Base-by-base conservation (phyloP, 2,113 vertebrate genomes). In the Nematolebias whitei region DNA sequence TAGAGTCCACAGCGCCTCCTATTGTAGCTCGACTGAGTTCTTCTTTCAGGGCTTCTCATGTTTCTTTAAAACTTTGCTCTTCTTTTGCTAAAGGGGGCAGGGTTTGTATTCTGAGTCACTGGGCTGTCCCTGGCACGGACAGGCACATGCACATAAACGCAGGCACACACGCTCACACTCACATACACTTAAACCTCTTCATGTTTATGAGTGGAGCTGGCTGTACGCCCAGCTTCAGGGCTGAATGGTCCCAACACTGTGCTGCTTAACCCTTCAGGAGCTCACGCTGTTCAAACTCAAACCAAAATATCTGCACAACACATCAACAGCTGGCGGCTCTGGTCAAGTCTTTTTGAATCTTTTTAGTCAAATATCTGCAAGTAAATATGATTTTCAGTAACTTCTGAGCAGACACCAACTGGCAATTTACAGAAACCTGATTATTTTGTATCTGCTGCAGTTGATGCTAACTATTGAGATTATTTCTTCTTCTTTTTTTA, bases 111-210 rank as follows among this genome's bases (percentile, higher is more conserved):
- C 83, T 50, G 91, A 92, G 89, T 93, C 91, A 92, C 91, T 91
- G 89, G 91, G 89, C 89, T 90, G 92, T 93, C 90, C 87, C 92
- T 93, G 91, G 93, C 91, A 91, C 85, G 89, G 83, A 85, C 76
- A 79, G 63, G 83, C 80, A 78, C 75, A 79, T 44, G 26, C 67
- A 82, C 83, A 71, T 59, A 71, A 63, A 82, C 35, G 48, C 62
- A 54, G 24, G 23, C 50, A 54, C 32, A 45, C 59, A 63, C 68
- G 3, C 75, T 78, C 51, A 53, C 60, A 71, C 68, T 68, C 26
- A 57, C 68, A 75, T 69, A 76, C 80, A 78, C 77, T 80, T 64
- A 62, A 84, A 82, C 76, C 83, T 67, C 88, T 86, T 87, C 81
- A 86, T 92, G 90, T 92, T 90, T 93, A 87, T 90, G 92, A 92